These are phyloP conservation scores for Heteropelma amictum DNA, from an alignment of 2,888 invertebrate genomes.

Conservation along the genomic window DNA sequence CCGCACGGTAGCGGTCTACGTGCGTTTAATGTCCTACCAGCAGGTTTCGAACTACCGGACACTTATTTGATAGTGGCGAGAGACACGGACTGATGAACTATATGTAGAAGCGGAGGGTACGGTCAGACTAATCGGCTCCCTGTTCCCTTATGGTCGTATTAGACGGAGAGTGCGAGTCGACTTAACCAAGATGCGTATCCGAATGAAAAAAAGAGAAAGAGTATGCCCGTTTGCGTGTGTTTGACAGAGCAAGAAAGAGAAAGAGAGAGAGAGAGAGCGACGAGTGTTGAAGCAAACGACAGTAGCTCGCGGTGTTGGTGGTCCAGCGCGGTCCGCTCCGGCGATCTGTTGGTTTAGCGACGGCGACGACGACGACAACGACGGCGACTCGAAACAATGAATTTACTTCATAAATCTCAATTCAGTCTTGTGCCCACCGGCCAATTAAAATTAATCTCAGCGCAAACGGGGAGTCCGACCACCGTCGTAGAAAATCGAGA, in stretches of 20 bases:
- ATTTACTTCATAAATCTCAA: conserved; percentile 78
- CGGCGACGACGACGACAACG: conserved; percentile 47
- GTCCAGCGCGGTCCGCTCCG: conserved; percentile 61
- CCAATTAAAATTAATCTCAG: conserved; percentile 76
- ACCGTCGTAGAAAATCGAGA: conserved; percentile 61
- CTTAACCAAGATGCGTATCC: neutral
- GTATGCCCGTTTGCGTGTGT: too few species aligned
- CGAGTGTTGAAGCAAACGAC: conserved; percentile 28
- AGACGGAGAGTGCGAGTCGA: conserved; percentile 6
- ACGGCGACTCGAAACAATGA: conserved; percentile 75
- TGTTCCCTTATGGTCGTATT: conserved; percentile 25
- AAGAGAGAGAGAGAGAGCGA: neutral
- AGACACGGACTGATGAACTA: conserved; percentile 51
- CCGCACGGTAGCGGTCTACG: conserved; percentile 61
- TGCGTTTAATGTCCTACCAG: conserved; percentile 58
- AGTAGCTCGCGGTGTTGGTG: conserved; percentile 68
- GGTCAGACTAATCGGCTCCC: conserved; percentile 44
- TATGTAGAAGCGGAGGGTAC: conserved; percentile 7
- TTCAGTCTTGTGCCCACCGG: conserved; percentile 71
- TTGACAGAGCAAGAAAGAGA: too few species aligned
- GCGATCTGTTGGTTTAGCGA: conserved; percentile 26
- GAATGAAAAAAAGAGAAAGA: conserved; percentile 55
- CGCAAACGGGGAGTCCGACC: conserved; percentile 61
- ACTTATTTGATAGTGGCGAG: conserved; percentile 71
- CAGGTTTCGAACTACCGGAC: conserved; percentile 68